These are phyloP conservation scores for Gracilinanus agilis DNA, from an alignment of 2,113 vertebrate species.

Conservation along the genomic window DNA sequence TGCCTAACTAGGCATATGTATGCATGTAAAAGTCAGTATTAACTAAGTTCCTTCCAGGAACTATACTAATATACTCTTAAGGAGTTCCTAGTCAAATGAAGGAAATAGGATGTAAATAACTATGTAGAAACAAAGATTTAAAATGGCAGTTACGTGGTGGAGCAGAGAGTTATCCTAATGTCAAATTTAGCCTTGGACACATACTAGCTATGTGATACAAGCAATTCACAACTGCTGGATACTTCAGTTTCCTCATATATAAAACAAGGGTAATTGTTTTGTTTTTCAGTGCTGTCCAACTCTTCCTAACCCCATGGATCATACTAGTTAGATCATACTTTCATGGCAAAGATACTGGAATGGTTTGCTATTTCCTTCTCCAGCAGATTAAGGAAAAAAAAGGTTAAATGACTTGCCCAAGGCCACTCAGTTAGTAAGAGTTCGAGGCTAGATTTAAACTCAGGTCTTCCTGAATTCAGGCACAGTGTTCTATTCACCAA, in stretches of 20 bases:
- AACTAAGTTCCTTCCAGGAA: background rate
- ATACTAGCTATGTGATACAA: background rate
- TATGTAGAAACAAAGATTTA: background rate
- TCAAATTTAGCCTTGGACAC: background rate
- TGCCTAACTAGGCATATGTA: background rate
- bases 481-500: background rate
- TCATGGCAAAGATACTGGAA: background rate
- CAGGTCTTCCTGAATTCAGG: background rate
- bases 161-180: background rate
- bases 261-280: background rate
- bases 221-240: too few species aligned
- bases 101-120: background rate
- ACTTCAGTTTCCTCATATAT: background rate
- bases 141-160: background rate
- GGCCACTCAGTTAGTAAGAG: background rate
- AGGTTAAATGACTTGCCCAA: background rate
- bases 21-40: background rate
- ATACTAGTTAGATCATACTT: background rate
- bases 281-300: background rate
- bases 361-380: background rate
- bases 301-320: background rate
- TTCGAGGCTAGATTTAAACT: background rate
- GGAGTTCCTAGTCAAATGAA: background rate
- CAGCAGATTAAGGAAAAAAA: background rate
- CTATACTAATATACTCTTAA: background rate